Conservation (phyloP, 92 coral and sea anemone species). For the Bergia puertoricense region DNA sequence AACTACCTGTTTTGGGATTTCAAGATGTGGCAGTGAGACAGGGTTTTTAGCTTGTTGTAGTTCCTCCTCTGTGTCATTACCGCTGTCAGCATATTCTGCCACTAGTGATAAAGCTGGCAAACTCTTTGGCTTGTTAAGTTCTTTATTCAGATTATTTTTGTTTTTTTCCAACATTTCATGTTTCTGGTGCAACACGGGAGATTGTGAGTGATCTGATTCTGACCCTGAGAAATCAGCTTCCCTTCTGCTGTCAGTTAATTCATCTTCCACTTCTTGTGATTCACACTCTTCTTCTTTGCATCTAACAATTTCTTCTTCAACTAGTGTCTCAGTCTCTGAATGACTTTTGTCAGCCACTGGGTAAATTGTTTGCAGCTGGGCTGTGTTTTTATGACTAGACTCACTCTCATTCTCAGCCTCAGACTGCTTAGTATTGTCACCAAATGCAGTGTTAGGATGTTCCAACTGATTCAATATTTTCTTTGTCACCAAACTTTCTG, state of each 20-base stretch:
- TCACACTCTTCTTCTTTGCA: neutral
- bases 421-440: neutral
- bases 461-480: constrained; percentile 1
- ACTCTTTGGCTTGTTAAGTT: neutral
- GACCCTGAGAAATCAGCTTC: constrained; percentile 25
- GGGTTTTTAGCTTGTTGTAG: neutral
- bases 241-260: neutral
- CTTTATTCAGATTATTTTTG: neutral
- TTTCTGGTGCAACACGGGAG: neutral
- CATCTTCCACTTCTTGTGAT: neutral
- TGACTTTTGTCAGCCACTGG: neutral
- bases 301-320: neutral
- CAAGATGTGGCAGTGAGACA: neutral
- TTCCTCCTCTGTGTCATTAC: constrained; percentile 60
- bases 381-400: neutral
- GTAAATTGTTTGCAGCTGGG: neutral
- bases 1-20: neutral
- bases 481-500: constrained; percentile 28
- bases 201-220: constrained; percentile 22
- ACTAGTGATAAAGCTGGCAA: constrained; percentile 42
- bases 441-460: neutral
- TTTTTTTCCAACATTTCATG: neutral
- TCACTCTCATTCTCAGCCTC: neutral
- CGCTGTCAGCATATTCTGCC: constrained; percentile 55
- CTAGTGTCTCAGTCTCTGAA: neutral